phyloP scores from a whole-genome alignment of 2,113 vertebrate genomes.

The Istiophorus platypterus region DNA sequence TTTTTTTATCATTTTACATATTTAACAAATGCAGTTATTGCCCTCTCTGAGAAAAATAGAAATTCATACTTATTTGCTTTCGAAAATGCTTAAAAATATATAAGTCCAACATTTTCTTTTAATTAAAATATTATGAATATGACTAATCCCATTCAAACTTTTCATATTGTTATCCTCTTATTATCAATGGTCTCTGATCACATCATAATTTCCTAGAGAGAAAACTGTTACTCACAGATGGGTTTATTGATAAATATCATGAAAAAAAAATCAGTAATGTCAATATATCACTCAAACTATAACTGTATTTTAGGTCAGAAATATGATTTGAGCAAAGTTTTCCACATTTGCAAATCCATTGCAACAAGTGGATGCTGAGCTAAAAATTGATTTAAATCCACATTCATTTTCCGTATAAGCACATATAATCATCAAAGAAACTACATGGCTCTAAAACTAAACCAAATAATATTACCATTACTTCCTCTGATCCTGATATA shows the following conservation, averaged over 20 bases:
- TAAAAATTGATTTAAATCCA: neutral
- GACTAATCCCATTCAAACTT: neutral
- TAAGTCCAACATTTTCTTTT: neutral
- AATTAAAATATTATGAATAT: neutral
- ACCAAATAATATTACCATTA: neutral
- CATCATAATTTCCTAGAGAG: neutral
- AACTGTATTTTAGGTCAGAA: neutral
- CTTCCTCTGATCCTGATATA: too few relatives aligned
- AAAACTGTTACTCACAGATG: neutral
- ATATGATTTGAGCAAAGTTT: neutral
- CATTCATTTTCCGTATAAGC: neutral
- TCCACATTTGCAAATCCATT: neutral
- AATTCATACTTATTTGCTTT: neutral
- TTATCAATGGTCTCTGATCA: neutral
- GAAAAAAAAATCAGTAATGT: neutral
- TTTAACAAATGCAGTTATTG: too few relatives aligned
- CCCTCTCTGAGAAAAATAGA: too few relatives aligned
- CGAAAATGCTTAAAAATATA: neutral
- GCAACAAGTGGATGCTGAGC: neutral
- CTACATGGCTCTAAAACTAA: neutral
- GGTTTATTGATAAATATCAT: too few relatives aligned
- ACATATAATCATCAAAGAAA: neutral
- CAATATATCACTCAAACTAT: neutral
- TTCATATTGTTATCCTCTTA: neutral
- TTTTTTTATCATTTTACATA: too few relatives aligned